phyloP scores from a whole-genome alignment of 2,797 vertebrate species.

The Nannoperca obscura region DNA sequence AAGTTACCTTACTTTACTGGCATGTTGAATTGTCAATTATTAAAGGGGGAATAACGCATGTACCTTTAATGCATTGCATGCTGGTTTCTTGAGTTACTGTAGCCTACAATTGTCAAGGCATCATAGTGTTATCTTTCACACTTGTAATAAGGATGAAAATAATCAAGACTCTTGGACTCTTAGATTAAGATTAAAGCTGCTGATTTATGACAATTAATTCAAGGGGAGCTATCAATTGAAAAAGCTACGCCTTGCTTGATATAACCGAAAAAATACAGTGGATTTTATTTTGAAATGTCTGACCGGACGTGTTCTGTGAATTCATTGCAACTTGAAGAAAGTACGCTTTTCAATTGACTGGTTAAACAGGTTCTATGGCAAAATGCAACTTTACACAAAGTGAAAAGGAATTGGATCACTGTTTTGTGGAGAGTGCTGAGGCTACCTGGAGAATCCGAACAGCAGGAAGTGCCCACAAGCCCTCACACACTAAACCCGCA shows the following conservation, averaged over 20 bases:
- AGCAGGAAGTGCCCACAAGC: conserved; percentile 29
- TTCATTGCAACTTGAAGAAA: neutral
- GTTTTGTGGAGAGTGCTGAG: conserved; percentile 12
- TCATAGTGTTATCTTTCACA: neutral
- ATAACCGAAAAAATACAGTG: neutral
- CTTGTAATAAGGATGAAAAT: neutral
- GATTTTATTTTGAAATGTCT: conserved; percentile 27
- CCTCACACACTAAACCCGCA: conserved; percentile 7
- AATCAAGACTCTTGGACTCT: too few relatives aligned
- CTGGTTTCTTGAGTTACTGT: neutral
- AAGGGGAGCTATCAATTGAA: neutral
- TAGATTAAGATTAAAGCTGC: neutral
- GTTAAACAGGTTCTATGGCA: conserved; percentile 71
- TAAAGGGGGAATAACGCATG: neutral
- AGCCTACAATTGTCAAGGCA: too few relatives aligned
- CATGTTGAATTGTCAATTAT: too few relatives aligned
- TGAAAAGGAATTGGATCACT: conserved; percentile 40
- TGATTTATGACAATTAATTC: neutral
- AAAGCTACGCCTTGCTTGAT: neutral
- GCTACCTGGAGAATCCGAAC: conserved; percentile 18
- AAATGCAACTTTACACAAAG: conserved; percentile 19
- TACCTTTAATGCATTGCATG: neutral
- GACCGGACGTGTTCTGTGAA: neutral
- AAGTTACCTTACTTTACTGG: neutral
- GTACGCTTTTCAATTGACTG: conserved; percentile 37